phyloP scores from a whole-genome alignment of 2,888 invertebrate genomes.

The Drosophila formosana region DNA sequence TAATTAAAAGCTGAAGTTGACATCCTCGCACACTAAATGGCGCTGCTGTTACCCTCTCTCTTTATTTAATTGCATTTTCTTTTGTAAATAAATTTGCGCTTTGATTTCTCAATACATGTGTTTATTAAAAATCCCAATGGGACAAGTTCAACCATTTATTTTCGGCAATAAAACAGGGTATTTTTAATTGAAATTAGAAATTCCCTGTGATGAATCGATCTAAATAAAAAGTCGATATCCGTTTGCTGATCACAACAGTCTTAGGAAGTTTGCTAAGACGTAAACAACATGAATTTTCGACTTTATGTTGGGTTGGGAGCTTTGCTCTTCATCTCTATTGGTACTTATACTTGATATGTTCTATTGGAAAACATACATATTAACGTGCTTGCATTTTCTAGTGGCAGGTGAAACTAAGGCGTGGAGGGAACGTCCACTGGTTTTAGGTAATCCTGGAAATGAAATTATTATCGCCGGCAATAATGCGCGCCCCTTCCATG shows the following conservation, averaged over 20 bases:
- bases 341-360: neutral
- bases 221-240: no score
- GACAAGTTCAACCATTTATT: neutral
- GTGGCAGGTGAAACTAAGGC: neutral
- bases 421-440: neutral
- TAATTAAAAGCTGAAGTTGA: neutral
- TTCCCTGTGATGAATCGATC: no score
- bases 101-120: no score
- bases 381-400: neutral
- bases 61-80: neutral
- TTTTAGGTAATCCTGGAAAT: neutral
- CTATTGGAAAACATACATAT: no score
- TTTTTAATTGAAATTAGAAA: no score
- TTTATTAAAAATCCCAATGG: no score
- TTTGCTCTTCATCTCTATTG: neutral
- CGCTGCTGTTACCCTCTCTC: neutral
- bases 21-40: no score
- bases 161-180: no score
- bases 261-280: no score
- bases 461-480: neutral
- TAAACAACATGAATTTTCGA: neutral
- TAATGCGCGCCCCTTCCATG: neutral
- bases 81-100: neutral
- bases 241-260: no score
- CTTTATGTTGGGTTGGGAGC: neutral